A percentile compares a stretch with the other conserved stretches of the same genome.
Conservation (phyloP, 1,140 invertebrate genomes). For the Sipha flava region DNA sequence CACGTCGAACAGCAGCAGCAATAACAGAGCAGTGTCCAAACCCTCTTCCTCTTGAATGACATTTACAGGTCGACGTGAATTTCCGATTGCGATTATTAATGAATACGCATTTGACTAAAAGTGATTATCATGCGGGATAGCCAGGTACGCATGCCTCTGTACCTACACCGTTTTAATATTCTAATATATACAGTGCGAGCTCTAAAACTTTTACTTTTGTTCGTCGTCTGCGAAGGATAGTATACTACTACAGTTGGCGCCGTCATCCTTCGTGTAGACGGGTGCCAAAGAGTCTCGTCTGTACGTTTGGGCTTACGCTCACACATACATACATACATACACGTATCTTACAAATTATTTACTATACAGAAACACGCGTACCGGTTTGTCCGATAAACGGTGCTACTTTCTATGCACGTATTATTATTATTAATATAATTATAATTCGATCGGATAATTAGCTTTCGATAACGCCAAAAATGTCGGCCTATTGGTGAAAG, state of each 20-base stretch:
- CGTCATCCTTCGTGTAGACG: not conserved
- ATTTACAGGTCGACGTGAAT: not conserved
- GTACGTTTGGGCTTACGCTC: too few species aligned
- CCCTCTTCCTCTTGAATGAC: not conserved
- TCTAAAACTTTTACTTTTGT: constrained; percentile 12
- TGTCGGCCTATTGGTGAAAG: not conserved
- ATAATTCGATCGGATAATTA: not conserved
- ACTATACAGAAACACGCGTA: too few species aligned
- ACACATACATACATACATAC: not conserved
- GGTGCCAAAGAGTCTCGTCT: constrained; percentile 13
- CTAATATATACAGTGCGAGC: too few species aligned
- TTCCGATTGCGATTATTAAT: too few species aligned
- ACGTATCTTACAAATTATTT: too few species aligned
- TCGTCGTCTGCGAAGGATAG: too few species aligned
- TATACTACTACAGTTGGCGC: too few species aligned
- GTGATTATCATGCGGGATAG: too few species aligned
- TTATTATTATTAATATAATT: not conserved
- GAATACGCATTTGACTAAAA: too few species aligned
- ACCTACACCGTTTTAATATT: too few species aligned
- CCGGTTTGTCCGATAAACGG: constrained; percentile 3
- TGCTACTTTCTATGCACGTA: not conserved
- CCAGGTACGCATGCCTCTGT: too few species aligned
- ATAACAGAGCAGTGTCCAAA: too few species aligned
- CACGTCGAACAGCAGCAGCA: not conserved
- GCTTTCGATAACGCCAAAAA: not conserved